Base-by-base conservation (phyloP, 2,888 invertebrate genomes). In the Trachelus iudaicus region DNA sequence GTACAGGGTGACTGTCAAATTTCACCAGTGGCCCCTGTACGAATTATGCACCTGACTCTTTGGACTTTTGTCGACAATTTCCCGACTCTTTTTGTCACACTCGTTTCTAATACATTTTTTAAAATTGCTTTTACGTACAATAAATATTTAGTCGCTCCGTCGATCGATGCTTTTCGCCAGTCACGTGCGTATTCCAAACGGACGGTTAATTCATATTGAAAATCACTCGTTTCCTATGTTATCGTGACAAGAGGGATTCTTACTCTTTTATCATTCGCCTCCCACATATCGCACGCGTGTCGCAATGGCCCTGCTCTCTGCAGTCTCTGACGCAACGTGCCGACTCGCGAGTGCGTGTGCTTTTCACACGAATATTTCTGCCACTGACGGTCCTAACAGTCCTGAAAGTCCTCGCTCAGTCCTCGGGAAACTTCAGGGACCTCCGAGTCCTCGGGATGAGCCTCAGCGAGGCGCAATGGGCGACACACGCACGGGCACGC, bases 231-330 rank as follows among this genome's bases (percentile, higher is more conserved):
- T 23, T 23, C 9, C 15, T 9, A 2, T 2, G 9, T 56, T 56
- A 56, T 23, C 1, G 56, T 23, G 23, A 56, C 9, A 9, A 9
- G 9, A 56, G 56, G 9, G 9, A 23, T 56, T 56, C 56, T 56
- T 56, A 56, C 56, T 56, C 12, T 71, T 34, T 23, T 31, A 23
- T 33, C 6, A 9, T 34, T 71, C 71, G 3, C 71, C 71, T 71
- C 71, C 71, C 71, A 71, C 71, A 71, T 34, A 71, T 34, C 33
- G 34, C 34, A 71, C 71, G 13, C 23, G 12, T 71, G 71, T 71
- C 71, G 71, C 71, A 71, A 71, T 71, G 33, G 33, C 71, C 34
- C 33, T 71, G n/a, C 71, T 71, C 71, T 71, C 13, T 34, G 34
- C 33, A 31, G 33, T 13, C 71, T 13, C 11, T 71, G 71, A 31